phyloP scores from a whole-genome alignment of 2,888 invertebrate species.

The Petrophora chlorosata region DNA sequence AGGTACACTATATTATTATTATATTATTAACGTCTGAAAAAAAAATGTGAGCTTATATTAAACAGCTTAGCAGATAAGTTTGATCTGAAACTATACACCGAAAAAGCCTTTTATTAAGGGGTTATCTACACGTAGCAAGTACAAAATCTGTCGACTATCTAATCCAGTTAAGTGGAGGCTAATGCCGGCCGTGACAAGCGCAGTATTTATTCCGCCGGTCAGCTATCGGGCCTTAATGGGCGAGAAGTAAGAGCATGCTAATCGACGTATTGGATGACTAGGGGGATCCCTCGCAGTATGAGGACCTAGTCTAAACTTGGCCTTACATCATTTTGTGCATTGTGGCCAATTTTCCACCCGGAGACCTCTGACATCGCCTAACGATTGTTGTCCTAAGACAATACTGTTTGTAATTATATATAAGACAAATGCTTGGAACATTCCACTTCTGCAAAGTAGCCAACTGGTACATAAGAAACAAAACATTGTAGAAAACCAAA shows the following conservation, averaged over 20 bases:
- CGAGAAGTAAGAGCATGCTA: slow-evolving; percentile 63
- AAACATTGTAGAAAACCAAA: too few species aligned
- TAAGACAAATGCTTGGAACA: too few species aligned
- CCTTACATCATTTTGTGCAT: neutral
- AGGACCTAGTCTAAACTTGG: neutral
- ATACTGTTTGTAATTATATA: too few species aligned
- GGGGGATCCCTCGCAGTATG: neutral
- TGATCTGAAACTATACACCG: neutral
- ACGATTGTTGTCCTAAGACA: too few species aligned
- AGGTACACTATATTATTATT: too few species aligned
- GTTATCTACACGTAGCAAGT: slow-evolving; percentile 9
- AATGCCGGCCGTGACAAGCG: slow-evolving; percentile 66
- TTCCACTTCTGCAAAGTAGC: too few species aligned
- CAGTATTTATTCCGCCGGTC: slow-evolving; percentile 57
- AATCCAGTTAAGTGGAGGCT: slow-evolving; percentile 72
- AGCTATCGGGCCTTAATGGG: slow-evolving; percentile 72
- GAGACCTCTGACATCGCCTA: too few species aligned
- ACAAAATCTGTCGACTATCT: slow-evolving; percentile 54
- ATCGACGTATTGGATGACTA: slow-evolving; percentile 40
- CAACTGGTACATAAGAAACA: too few species aligned
- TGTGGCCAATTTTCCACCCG: too few species aligned
- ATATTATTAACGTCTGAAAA: too few species aligned
- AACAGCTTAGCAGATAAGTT: neutral
- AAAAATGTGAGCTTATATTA: too few species aligned
- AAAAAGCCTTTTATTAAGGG: slow-evolving; percentile 5